phyloP scores from a whole-genome alignment of 2,888 invertebrate species.

The Aromia moschata region DNA sequence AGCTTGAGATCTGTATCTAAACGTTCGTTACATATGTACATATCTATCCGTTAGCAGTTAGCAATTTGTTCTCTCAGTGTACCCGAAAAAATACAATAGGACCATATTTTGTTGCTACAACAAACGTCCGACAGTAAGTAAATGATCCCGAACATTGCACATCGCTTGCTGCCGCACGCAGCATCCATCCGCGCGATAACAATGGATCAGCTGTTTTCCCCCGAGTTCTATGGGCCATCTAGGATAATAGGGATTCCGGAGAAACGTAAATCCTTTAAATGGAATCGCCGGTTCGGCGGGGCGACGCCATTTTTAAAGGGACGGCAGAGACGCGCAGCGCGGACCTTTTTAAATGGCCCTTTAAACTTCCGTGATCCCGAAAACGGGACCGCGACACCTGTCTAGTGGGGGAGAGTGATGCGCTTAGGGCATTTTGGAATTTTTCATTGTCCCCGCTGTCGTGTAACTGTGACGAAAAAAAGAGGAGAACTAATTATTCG shows the following conservation, averaged over 20 bases:
- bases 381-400: too few relatives aligned
- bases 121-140: not conserved
- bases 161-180: not conserved
- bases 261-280: constrained; percentile 13
- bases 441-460: too few relatives aligned
- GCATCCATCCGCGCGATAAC: not conserved
- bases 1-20: too few relatives aligned
- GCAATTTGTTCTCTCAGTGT: too few relatives aligned
- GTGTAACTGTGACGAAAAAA: too few relatives aligned
- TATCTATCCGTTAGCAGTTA: too few relatives aligned
- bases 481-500: too few relatives aligned
- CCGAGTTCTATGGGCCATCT: constrained; percentile 5
- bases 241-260: constrained; percentile 16
- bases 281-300: constrained; percentile 15
- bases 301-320: constrained; percentile 22
- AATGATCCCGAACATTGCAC: not conserved
- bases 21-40: too few relatives aligned
- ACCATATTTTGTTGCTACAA: not conserved
- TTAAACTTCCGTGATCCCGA: too few relatives aligned
- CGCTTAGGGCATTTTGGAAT: too few relatives aligned
- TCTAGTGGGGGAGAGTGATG: too few relatives aligned
- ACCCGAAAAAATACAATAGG: not conserved
- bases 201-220: constrained; percentile 22
- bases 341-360: not conserved
- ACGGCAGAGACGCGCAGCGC: not conserved